Evolutionary conservation across 2,888 invertebrate genomes (phyloP).

Genomic region (Euphydryas editha): DNA sequence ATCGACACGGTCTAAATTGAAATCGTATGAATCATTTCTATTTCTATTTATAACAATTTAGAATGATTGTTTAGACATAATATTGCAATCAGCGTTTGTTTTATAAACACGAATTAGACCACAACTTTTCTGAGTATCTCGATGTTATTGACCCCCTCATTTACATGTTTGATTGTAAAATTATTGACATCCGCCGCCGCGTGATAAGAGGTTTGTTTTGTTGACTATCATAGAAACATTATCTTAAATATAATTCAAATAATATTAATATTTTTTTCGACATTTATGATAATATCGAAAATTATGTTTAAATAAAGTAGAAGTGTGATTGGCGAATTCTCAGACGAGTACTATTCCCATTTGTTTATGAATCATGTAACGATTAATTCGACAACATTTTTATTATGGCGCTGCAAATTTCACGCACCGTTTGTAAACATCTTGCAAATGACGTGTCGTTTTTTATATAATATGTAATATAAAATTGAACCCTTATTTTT

Average conservation of each 20-base stretch:
- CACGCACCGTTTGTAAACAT: too few species aligned
- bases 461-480: too few species aligned
- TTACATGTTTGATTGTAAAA: slow-evolving; percentile 20
- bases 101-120: neutral
- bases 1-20: neutral
- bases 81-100: neutral
- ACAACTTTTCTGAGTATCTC: slow-evolving; percentile 19
- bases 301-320: neutral
- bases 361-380: neutral
- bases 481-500: too few species aligned
- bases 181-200: slow-evolving; percentile 22
- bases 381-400: too few species aligned
- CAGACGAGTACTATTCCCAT: too few species aligned
- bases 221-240: slow-evolving; percentile 14
- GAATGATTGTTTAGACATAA: neutral
- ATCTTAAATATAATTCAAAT: neutral
- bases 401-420: too few species aligned
- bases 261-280: neutral
- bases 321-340: neutral
- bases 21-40: neutral
- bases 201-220: slow-evolving; percentile 27
- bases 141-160: slow-evolving; percentile 26
- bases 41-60: neutral
- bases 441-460: too few species aligned
- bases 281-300: neutral